Conservation (phyloP, 2,797 vertebrate species). For the Leontopithecus rosalia region DNA sequence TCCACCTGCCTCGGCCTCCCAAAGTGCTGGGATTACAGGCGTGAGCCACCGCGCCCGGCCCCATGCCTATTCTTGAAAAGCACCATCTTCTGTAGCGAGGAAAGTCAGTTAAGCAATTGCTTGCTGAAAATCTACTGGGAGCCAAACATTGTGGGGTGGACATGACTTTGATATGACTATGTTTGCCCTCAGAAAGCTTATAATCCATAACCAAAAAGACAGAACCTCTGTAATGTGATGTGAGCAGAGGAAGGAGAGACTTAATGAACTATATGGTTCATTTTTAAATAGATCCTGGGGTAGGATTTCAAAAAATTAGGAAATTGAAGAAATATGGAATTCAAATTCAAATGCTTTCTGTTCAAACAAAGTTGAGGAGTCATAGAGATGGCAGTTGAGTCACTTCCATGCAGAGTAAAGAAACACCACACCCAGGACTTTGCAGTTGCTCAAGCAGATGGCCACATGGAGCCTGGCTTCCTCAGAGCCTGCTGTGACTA, state of each 20-base stretch:
- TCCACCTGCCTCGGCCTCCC: no score
- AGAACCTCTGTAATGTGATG: neutral
- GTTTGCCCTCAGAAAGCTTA: neutral
- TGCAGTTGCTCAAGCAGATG: neutral
- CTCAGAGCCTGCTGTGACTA: neutral
- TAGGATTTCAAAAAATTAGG: neutral
- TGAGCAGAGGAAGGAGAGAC: neutral
- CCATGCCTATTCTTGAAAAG: no score
- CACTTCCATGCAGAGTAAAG: neutral
- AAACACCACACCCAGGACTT: neutral
- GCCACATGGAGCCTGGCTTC: neutral
- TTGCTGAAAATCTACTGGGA: neutral
- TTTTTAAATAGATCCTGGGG: neutral
- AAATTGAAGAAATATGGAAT: neutral
- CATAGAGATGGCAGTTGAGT: neutral
- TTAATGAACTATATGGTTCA: neutral
- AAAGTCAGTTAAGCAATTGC: neutral
- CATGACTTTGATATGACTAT: rapidly evolving
- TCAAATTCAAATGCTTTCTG: neutral
- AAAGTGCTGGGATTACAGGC: no score
- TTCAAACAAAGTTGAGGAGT: neutral
- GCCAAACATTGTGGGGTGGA: no score
- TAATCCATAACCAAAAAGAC: neutral
- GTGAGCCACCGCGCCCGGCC: no score
- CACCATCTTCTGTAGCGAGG: neutral